Evolutionary conservation across 2,888 invertebrate genomes (phyloP), one percentile per base, ranked within the genome.

Genomic region (Brachyptera putata): DNA sequence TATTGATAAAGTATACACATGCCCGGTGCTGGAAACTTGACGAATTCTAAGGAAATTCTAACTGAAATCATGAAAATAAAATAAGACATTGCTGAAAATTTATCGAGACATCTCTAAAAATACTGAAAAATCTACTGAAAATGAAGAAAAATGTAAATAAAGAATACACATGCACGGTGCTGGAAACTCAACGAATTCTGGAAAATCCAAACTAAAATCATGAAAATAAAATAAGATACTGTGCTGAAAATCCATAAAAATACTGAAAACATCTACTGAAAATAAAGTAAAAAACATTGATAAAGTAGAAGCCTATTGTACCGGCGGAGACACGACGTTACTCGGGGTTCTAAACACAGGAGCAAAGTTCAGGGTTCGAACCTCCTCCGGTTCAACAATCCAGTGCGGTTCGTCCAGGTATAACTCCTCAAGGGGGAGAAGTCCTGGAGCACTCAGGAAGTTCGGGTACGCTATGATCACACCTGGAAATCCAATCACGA

Each of bases 321-420:
- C 53, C 53, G 53, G 53, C 21, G 53, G 53, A 13, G 53, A 53
- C 53, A 53, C 36, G 36, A 18, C 53, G 34, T 16, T 24, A 4
- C 18, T 43, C n/a, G 5, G 16, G 18, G 43, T 43, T 21, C 16
- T 16, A 22, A 36, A 53, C 34, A 53, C 36, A 7, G 53, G 53
- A 2, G 53, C 53, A 13, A 53, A 53, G 53, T 56, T 56, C 41
- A 43, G 57, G 16, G 41, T 30, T 18, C 46, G 26, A 14, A 56
- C 43, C 13, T 56, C 43, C 26, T 46, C 57, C 14, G 16, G 30
- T 43, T 43, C 46, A 13, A 56, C 57, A n/a, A 41, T 39, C 43
- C 43, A 41, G 21, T 46, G 34, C 5, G 37, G 41, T 14, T 56
- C 43, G 21, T 41, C 46, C 9, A 56, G 41, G 39, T 22, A 46